Evolutionary conservation across 2,113 vertebrate genomes (phyloP).

Genomic region (Bucco capensis): DNA sequence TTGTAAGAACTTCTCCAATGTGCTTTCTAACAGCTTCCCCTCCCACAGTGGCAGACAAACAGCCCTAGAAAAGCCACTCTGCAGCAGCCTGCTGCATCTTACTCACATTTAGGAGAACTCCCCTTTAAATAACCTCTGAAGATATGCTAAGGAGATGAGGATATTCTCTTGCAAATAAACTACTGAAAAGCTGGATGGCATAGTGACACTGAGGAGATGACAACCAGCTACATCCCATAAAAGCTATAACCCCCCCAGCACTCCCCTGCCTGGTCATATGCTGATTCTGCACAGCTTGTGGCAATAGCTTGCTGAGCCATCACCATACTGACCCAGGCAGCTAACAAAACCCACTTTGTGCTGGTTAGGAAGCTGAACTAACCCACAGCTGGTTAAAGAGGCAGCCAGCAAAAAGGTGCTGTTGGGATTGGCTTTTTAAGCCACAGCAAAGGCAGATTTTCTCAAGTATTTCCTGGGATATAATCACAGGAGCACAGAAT

Average conservation of each 20-base stretch:
- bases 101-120: not conserved
- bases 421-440: not conserved
- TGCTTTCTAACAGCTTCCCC: not conserved
- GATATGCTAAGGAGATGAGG: not conserved
- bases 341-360: not conserved
- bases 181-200: not conserved
- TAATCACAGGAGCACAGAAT: not conserved
- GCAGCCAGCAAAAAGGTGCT: accelerated
- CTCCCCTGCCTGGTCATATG: not conserved
- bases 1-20: not conserved
- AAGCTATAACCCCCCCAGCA: not conserved
- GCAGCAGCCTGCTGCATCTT: not conserved
- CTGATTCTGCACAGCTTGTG: not conserved
- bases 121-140: not conserved
- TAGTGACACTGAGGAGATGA: not conserved
- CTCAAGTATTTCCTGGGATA: not conserved
- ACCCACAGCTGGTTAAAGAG: accelerated
- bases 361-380: not conserved
- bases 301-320: not conserved
- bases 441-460: not conserved
- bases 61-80: not conserved
- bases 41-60: not conserved
- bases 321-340: not conserved
- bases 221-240: not conserved
- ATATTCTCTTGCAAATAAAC: not conserved